Evolutionary conservation across 2,888 invertebrate genomes (phyloP), one percentile per base, ranked within the genome.

Genomic region (Agonopterix arenella): DNA sequence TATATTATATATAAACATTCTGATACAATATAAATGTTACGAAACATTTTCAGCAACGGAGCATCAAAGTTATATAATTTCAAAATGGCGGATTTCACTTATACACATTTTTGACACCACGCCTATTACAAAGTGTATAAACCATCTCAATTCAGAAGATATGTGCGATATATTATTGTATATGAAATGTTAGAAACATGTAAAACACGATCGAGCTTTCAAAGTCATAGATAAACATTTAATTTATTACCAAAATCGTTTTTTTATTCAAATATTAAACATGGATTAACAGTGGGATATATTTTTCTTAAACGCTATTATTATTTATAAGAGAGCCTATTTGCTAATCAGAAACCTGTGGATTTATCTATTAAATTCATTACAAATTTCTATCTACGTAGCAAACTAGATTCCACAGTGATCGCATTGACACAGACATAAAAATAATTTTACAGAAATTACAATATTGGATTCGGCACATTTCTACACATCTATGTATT

Each of bases 161-260:
- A 68, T 68, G 68, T 45, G 36, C 10, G 10, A 45, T 66, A 53
- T 50, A 52, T 58, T 58, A 60, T 60, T 61, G 53, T 67, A 62
- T 49, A 11, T 42, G 41, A 11, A 54, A 56, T 48, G 28, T 28
- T 28, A 28, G 28, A 28, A 28, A 28, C 28, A 28, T 28, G 28
- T 28, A 28, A 28, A 28, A 28, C 5, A 28, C 28, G 28, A 28
- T 28, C 28, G 28, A 28, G 28, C 28, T 28, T 28, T 4, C 28
- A 28, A 28, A 28, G 28, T 28, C 28, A 5, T 28, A 28, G 28
- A 28, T 28, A 28, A 28, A 28, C 28, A 53, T 48, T 47, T 46
- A 51, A 50, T 41, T 41, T 41, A 41, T 11, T 41, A 10, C 41
- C 41, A 28, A 28, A 28, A 28, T 28, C 28, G 7, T 28, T 28